phyloP scores from a whole-genome alignment of 2,797 vertebrate genomes.

The Arremon aurantiirostris region DNA sequence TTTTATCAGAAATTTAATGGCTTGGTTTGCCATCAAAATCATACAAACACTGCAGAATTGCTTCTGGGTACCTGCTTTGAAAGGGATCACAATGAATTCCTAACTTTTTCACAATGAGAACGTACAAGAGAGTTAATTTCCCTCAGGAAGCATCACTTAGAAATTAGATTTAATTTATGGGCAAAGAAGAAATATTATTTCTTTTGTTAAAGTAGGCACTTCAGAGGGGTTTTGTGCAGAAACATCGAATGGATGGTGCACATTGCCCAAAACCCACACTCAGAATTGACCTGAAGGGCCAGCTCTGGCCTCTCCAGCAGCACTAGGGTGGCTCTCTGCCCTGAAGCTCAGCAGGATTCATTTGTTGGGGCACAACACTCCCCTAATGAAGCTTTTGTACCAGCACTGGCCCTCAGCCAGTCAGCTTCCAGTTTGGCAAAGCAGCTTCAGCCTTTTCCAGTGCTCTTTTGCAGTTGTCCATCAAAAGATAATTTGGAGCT shows the following conservation, averaged over 20 bases:
- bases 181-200: neutral
- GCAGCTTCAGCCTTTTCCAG: neutral
- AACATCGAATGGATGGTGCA: rapidly evolving
- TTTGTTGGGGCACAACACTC: neutral
- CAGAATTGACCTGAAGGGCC: neutral
- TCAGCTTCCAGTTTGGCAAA: neutral
- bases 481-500: neutral
- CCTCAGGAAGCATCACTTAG: neutral
- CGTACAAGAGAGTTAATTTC: neutral
- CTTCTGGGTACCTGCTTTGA: neutral
- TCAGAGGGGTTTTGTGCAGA: neutral
- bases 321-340: neutral
- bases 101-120: neutral
- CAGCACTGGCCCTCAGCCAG: neutral
- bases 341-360: neutral
- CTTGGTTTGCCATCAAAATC: neutral
- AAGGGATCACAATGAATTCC: neutral
- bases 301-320: neutral
- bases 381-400: constrained; percentile 23
- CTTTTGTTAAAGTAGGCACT: neutral
- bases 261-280: neutral
- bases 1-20: neutral
- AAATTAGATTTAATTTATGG: neutral
- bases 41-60: neutral
- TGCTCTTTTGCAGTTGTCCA: neutral